Base-by-base conservation (phyloP, 2,888 invertebrate genomes). In the Xanthia togata region DNA sequence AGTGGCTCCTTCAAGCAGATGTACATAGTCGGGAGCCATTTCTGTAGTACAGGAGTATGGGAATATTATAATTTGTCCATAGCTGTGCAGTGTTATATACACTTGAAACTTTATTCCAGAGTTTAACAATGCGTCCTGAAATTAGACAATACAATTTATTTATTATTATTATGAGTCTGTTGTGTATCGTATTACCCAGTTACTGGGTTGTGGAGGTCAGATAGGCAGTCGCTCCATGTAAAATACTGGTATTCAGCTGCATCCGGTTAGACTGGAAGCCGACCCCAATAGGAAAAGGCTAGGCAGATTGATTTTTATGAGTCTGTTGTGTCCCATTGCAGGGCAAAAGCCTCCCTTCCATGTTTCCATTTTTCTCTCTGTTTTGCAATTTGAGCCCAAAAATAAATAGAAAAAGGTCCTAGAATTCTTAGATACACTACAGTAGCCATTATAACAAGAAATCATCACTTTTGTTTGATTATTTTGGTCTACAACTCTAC, bases 51-150 rank as follows among this genome's bases (percentile, higher is more conserved):
- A 93, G 0, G 95, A 94, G 67, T 93, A 95, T 0, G 96, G 96
- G 77, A 96, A 95, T 73, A 96, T 89, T 26, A 96, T 96, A 5
- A 96, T 92, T 91, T 96, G 93, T 0, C 96, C 96, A 73, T 92
- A 96, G 79, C 96, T 95, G 59, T 96, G 96, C 5, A 96, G 88
- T 0, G 96, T 96, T 62, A 96, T 92, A 86, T 95, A 96, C 0
- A 95, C 94, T 87, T 94, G 92, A 84, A 95, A 96, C 0, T 90
- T 77, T 38, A 94, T 88, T 0, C 93, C 94, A 0, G 94, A 90
- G n/a, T 91, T 89, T 2, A 85, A 64, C 11, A 96, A 84, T 57
- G 94, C 85, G 53, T 96, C 94, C 96, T 96, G 91, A 26, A 91
- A 89, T 57, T 69, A 14, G 35, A 59, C 6, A 44, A 41, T 57